Evolutionary conservation across 2,113 vertebrate genomes (phyloP), one percentile per base, ranked within the genome.

Genomic region (Alectura lathami): DNA sequence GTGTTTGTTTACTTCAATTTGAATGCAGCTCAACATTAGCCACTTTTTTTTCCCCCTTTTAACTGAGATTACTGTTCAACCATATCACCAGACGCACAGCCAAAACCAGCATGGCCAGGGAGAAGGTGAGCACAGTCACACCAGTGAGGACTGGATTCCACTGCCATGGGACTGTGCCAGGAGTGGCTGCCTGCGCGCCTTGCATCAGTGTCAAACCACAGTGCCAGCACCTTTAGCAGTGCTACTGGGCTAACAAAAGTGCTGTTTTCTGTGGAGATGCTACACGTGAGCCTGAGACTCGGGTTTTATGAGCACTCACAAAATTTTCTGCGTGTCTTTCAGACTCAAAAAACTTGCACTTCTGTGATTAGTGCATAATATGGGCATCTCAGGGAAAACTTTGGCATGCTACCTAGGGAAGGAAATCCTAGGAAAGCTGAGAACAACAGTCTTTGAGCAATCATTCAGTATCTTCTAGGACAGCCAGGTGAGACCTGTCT

Each of bases 201-300:
- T 72, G n/a, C 0, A 0, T 87, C 57, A 53, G 10, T 57, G 30
- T 23, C 57, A 70, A 89, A 75, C n/a, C 77, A 42, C 40, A 42
- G 30, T n/a, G 42, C 77, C 62, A 51, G 80, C 26, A 40, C 17
- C 51, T 53, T 56, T 32, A 0, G n/a, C 48, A 32, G 36, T 48
- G 17, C 64, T 53, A 23, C 9, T 22, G 40, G 24, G 26, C 48
- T 81, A 54, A 72, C 56, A 59, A 75, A 89, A 83, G 68, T 38
- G 30, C 47, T 51, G 11, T 13, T 74, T 83, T 83, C 76, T 7
- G 4, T 34, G 21, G 47, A 53, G 51, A 38, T 86, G 56, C 48
- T 63, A 32, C n/a, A 70, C 40, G 15, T 51, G 34, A 59, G 64
- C 34, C n/a, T 3, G 1, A 0, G 2, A 0, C 13, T 63, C n/a